Evolutionary conservation across 23 tunicate genomes (phyloP).

Genomic region (Trididemnum nubilum): DNA sequence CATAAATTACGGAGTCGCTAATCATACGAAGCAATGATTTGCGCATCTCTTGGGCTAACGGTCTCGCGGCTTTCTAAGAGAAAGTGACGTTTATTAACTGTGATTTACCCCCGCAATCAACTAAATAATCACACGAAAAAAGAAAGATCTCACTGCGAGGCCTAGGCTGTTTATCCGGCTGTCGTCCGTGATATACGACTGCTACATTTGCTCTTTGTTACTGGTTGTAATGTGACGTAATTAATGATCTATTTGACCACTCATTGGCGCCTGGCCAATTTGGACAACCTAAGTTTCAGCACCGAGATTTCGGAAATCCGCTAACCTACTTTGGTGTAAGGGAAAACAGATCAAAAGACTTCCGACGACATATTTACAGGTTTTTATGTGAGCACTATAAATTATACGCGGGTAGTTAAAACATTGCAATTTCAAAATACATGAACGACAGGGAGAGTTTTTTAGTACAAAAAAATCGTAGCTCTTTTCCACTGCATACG

Average conservation of each 20-base stretch:
- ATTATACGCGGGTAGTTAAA: no score
- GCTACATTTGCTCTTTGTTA: neutral
- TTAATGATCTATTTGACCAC: neutral
- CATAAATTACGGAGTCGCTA: constrained; percentile 36
- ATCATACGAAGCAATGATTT: neutral
- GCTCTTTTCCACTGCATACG: no score
- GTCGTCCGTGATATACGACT: constrained; percentile 25
- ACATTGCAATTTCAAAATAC: no score
- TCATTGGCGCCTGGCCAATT: constrained; percentile 12
- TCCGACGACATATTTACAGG: neutral
- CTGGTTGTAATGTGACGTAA: constrained; percentile 22
- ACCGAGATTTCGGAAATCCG: no score
- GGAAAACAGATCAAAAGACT: neutral
- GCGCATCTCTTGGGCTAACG: constrained; percentile 33
- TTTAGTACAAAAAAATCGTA: no score
- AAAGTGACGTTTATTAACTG: constrained; percentile 50
- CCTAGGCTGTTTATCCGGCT: constrained; percentile 17
- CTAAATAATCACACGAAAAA: neutral
- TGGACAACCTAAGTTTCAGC: neutral
- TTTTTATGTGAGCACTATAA: neutral
- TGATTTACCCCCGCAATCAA: constrained; percentile 39
- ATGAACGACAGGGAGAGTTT: no score
- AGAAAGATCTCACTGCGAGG: neutral
- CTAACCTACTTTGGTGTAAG: neutral
- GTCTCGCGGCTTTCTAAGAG: constrained; percentile 2